Percentiles rank a stretch among this genome's conserved stretches.
phyloP scores from a whole-genome alignment of 2,888 invertebrate genomes.

The Corbicula japonica region DNA sequence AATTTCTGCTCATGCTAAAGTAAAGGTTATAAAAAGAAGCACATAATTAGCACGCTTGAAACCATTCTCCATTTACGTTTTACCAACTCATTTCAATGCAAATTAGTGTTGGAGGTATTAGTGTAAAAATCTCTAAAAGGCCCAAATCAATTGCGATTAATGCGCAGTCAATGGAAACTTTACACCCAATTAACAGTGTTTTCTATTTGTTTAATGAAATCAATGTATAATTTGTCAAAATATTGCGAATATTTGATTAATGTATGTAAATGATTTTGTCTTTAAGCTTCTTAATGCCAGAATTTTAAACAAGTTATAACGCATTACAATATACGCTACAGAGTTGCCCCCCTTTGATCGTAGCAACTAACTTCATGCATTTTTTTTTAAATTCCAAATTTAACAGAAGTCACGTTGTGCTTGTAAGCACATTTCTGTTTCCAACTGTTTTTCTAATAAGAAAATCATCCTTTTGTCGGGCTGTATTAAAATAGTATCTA shows the following conservation, averaged over 20 bases:
- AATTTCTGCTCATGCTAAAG: conserved; percentile 6
- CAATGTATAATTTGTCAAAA: conserved; percentile 38
- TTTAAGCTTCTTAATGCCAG: conserved; percentile 4
- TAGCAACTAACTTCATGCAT: too few relatives aligned
- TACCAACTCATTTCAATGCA: conserved; percentile 46
- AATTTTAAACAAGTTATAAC: too few relatives aligned
- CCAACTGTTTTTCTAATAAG: conserved; percentile 38
- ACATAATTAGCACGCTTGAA: conserved; percentile 57
- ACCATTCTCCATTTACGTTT: conserved; percentile 22
- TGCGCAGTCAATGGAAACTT: conserved; percentile 18
- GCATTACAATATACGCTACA: neutral
- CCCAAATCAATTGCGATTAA: conserved; percentile 19
- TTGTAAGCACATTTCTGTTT: neutral
- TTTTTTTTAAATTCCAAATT: too few relatives aligned
- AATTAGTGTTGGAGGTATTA: conserved; percentile 48
- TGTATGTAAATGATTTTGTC: conserved; percentile 11
- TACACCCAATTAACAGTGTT: conserved; percentile 63
- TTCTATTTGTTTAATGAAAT: conserved; percentile 63
- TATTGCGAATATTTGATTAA: neutral
- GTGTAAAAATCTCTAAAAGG: conserved; percentile 10
- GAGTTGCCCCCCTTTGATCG: conserved; percentile 9
- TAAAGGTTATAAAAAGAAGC: conserved; percentile 34
- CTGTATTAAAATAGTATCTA: too few relatives aligned
- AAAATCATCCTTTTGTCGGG: conserved; percentile 57
- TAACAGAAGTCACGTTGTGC: neutral